Base-by-base conservation (phyloP, 2,888 invertebrate genomes). In the Osmoderma eremita region DNA sequence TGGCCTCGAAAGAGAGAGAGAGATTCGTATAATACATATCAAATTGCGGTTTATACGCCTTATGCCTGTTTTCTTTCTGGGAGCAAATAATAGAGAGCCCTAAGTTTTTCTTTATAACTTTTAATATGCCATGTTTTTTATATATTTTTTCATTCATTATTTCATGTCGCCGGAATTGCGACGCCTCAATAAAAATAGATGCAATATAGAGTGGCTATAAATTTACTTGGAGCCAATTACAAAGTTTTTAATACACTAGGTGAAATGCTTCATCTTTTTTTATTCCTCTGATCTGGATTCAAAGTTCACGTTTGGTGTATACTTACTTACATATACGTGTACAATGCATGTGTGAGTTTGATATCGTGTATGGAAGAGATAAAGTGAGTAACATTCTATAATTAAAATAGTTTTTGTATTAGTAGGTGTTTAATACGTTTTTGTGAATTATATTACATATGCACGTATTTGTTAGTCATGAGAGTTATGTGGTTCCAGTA, bases 11-110 rank as follows among this genome's bases (percentile, higher is more conserved):
- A 61, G 30, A 8, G 24, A 5, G 30, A 61, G 30, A 8, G 24
- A 61, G 45, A 61, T 61, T 45, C 58, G 58, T 58, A 42, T 58
- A 24, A 4, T 6, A 8, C 5, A 30, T 30, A 58, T 58, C 58
- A 30, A 36, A 30, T 45, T 45, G 36, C 45, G 45, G 45, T 61
- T 61, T 61, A 45, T 30, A 45, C 30, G 15, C 10, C 5, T 20
- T 42, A 39, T 45, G 30, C 15, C 30, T 24, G 42, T 61, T 56
- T 56, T 56, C 38, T 38, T 39, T 20, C 53, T 17, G 12, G 17
- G 36, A 36, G 38, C 10, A 30, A 30, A 30, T 30, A 30, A 30
- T 30, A 30, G 30, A 4, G 36, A 30, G 36, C 53, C 53, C 36
- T 24, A 15, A 17, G 30, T 36, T 53, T 53, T 53, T 53, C 18